phyloP scores from a whole-genome alignment of 2,888 invertebrate genomes.

The Synergus itoensis region DNA sequence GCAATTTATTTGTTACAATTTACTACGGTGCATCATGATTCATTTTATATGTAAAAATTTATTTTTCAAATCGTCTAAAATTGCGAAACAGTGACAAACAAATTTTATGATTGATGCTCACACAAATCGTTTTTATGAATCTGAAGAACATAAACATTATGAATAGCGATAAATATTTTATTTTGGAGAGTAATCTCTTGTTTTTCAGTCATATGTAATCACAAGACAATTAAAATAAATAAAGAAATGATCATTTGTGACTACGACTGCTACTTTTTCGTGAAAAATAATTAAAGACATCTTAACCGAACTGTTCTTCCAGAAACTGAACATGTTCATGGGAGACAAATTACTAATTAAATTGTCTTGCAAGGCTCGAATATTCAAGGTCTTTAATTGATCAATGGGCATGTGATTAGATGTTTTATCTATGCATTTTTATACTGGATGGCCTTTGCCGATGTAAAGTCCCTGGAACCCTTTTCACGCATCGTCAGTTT shows the following conservation, averaged over 20 bases:
- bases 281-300: slow-evolving; percentile 8
- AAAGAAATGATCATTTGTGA: no score
- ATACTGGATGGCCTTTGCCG: slow-evolving; percentile 5
- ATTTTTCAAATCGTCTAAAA: no score
- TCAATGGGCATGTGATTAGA: slow-evolving; percentile 19
- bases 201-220: no score
- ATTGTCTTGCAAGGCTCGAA: background rate
- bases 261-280: background rate
- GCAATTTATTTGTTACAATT: slow-evolving; percentile 41
- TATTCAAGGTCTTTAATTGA: slow-evolving; percentile 24
- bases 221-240: no score
- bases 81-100: no score
- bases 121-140: no score
- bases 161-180: no score
- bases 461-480: slow-evolving; percentile 34
- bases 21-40: no score
- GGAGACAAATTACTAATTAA: background rate
- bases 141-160: no score
- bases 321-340: background rate
- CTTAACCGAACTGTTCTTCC: slow-evolving; percentile 10
- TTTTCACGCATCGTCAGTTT: slow-evolving; percentile 18
- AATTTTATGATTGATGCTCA: no score
- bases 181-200: no score
- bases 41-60: no score
- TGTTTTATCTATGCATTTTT: slow-evolving; percentile 38